Conservation (phyloP, 2,888 invertebrate species). For the Synergus japonicus region DNA sequence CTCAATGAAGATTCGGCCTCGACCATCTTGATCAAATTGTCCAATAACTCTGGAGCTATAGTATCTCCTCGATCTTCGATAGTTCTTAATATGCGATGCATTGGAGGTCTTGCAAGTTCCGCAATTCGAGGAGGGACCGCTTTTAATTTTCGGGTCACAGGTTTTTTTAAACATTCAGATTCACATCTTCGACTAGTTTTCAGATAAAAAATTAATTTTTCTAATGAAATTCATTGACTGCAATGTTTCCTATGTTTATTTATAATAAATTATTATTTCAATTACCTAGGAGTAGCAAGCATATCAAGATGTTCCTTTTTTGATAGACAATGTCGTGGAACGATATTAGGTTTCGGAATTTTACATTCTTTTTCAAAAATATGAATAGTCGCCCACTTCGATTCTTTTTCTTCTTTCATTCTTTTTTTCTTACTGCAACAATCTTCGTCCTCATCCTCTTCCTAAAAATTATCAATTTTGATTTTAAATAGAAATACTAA, state of each 20-base stretch:
- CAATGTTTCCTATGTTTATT: too few relatives aligned
- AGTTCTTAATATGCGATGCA: conserved; percentile 62
- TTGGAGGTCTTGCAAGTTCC: conserved; percentile 68
- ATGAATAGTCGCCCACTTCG: conserved; percentile 48
- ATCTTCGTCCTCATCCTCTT: not conserved
- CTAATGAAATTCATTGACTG: too few relatives aligned
- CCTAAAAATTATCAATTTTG: not conserved
- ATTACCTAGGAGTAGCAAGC: conserved; percentile 66
- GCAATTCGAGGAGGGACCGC: conserved; percentile 62
- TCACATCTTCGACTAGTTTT: conserved; percentile 63
- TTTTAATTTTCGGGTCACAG: conserved; percentile 55
- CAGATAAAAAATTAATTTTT: not conserved
- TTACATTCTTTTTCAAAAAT: conserved; percentile 62
- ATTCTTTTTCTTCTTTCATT: conserved; percentile 13
- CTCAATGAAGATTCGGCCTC: conserved; percentile 68
- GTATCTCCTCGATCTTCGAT: conserved; percentile 60
- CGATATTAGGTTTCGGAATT: conserved; percentile 57
- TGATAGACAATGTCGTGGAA: conserved; percentile 67
- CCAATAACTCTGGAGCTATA: conserved; percentile 64
- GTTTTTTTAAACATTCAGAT: conserved; percentile 51
- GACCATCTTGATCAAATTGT: conserved; percentile 66
- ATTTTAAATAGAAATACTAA: not conserved
- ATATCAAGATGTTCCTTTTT: conserved; percentile 65
- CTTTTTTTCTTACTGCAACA: conserved; percentile 1
- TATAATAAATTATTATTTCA: not conserved